Base-by-base conservation (phyloP, 2,797 vertebrate species). In the Paratrypauchen microcephalus region DNA sequence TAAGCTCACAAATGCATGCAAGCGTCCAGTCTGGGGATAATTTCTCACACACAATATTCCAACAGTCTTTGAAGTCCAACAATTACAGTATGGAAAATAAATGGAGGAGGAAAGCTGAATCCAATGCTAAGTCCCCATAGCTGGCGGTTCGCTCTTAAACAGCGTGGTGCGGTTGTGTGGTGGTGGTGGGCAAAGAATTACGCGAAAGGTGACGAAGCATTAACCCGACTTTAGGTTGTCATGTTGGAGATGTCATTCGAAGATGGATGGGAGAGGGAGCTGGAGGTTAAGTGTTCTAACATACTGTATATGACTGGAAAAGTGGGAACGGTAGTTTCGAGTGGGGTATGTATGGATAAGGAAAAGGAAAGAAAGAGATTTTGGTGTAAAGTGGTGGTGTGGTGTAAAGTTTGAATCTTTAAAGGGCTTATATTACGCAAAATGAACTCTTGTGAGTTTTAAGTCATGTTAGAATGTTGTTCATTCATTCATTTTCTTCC, bases 11-110 rank as follows among this genome's bases (percentile, higher is more conserved):
- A 50, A 72, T 70, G 28, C 32, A 52, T 73, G 66, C 68, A 57
- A 74, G 28, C 6, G 15, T 6, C 71, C 71, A 72, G 75, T 83
- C 78, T 67, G 77, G 67, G 73, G 77, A 81, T 88, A 82, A 87
- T 90, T 86, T 88, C 73, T 85, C 83, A 87, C 76, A 84, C 76
- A 79, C 84, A 81, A 87, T 90, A 87, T 87, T 85, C 84, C 73
- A 0, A 45, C 13, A 2, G 4, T 81, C 84, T 86, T 87, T 90
- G 83, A 91, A 87, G 15, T 67, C 83, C 74, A 72, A 81, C 86
- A 89, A 89, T 91, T 92, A 90, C 84, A 71, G 87, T 85, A 85
- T 79, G 74, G 21, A 18, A 26, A 63, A 48, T 41, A 48, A 48
- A 48, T 4, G 16, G 21, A 16, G 41, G 21, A 5, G 85, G 80